These are phyloP conservation scores for Callimorpha dominula DNA, from an alignment of 2,888 invertebrate genomes.

Conservation along the genomic window DNA sequence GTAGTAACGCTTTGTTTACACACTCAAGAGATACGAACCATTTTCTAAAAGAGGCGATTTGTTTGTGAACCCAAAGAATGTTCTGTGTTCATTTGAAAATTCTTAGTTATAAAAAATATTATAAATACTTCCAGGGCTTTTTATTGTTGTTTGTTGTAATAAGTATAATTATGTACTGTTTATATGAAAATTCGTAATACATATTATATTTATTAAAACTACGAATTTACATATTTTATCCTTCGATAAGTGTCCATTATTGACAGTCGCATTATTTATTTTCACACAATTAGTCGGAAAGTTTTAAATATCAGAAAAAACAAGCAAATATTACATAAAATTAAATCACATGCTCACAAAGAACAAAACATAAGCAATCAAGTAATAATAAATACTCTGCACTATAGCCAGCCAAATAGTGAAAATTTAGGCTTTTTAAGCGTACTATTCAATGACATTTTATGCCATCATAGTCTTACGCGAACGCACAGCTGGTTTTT, in stretches of 20 bases:
- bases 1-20: slow-evolving; percentile 72
- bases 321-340: neutral
- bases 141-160: too few species aligned
- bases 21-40: slow-evolving; percentile 56
- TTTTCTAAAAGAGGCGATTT: slow-evolving; percentile 44
- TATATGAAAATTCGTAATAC: neutral
- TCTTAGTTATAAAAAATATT: slow-evolving; percentile 12
- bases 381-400: neutral
- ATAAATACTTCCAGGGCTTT: too few species aligned
- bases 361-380: neutral
- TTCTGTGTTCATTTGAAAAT: slow-evolving; percentile 32
- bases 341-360: neutral
- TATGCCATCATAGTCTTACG: slow-evolving; percentile 29
- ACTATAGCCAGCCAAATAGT: neutral
- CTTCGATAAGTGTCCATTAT: neutral
- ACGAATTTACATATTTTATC: neutral
- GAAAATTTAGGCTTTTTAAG: neutral
- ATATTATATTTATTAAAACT: neutral
- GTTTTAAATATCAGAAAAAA: slow-evolving; percentile 21
- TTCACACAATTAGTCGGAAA: slow-evolving; percentile 17
- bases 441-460: slow-evolving; percentile 29
- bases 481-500: slow-evolving; percentile 45
- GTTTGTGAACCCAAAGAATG: slow-evolving; percentile 41
- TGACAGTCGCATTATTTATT: neutral
- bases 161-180: neutral